Evolutionary conservation across 2,888 invertebrate species (phyloP).

Genomic region (Drosophila infuscata): DNA sequence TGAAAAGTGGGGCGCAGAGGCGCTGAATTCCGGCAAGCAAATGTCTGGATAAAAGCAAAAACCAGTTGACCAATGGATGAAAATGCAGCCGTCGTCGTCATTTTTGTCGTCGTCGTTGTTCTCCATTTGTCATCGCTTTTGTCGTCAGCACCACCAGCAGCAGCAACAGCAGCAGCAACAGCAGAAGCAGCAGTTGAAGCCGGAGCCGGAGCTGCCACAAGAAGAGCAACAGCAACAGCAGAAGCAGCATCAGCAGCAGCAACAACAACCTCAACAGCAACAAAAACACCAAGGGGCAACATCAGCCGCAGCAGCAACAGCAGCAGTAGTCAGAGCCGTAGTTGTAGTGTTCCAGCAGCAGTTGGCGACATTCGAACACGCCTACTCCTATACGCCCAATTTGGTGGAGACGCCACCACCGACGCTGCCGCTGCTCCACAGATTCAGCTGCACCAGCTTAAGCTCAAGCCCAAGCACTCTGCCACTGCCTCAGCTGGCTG

Average conservation of each 20-base stretch:
- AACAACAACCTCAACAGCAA: slow-evolving; percentile 35
- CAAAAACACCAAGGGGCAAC: slow-evolving; percentile 39
- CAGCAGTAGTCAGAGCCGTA: slow-evolving; percentile 6
- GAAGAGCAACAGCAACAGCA: slow-evolving; percentile 24
- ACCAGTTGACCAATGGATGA: slow-evolving; percentile 82
- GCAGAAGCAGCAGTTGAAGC: slow-evolving; percentile 35
- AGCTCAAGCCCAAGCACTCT: slow-evolving; percentile 31
- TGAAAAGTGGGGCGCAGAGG: slow-evolving; percentile 29
- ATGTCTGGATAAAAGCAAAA: slow-evolving; percentile 78
- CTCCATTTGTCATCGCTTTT: slow-evolving; percentile 80
- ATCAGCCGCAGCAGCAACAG: slow-evolving; percentile 22
- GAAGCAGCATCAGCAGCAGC: slow-evolving; percentile 17
- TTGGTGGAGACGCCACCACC: slow-evolving; percentile 16
- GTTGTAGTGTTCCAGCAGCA: slow-evolving; percentile 15
- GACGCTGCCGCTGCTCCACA: slow-evolving; percentile 31
- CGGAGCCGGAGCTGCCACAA: slow-evolving; percentile 35
- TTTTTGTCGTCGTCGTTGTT: slow-evolving; percentile 80
- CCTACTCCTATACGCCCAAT: slow-evolving; percentile 34
- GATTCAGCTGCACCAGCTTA: slow-evolving; percentile 4
- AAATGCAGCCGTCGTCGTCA: slow-evolving; percentile 82
- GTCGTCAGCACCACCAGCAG: slow-evolving; percentile 50
- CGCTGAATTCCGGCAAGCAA: slow-evolving; percentile 69
- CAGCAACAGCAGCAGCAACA: slow-evolving; percentile 32
- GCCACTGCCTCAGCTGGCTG: slow-evolving; percentile 58
- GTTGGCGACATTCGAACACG: slow-evolving; percentile 22